These are phyloP conservation scores for Deroplatys truncata DNA, from an alignment of 2,888 invertebrate species.

Conservation along the genomic window DNA sequence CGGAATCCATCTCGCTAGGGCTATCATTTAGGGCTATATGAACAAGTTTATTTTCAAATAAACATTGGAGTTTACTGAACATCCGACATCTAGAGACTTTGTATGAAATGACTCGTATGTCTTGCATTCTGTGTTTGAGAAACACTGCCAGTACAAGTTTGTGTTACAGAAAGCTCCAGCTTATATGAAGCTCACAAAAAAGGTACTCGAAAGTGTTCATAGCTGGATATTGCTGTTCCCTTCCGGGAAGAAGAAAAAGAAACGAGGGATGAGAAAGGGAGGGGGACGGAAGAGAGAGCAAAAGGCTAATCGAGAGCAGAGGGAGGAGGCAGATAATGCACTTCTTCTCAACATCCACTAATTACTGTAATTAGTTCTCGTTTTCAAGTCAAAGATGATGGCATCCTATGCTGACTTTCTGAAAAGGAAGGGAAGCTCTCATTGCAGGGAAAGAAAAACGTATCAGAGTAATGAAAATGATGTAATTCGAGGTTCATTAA, in stretches of 20 bases:
- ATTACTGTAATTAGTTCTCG: slow-evolving; percentile 30
- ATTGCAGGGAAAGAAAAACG: not conserved
- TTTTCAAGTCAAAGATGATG: slow-evolving; percentile 26
- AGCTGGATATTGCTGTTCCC: not conserved
- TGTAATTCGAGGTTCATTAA: slow-evolving; percentile 38
- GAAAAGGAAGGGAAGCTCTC: not conserved
- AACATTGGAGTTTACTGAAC: too few species aligned
- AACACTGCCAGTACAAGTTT: too few species aligned
- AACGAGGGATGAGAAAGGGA: not conserved
- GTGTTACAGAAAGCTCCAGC: too few species aligned
- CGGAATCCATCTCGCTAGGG: too few species aligned
- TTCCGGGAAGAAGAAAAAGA: not conserved
- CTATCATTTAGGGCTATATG: too few species aligned
- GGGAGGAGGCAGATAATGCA: slow-evolving; percentile 24
- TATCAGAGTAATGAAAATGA: slow-evolving; percentile 31
- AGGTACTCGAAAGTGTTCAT: not conserved
- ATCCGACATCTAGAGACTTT: too few species aligned
- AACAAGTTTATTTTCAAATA: too few species aligned
- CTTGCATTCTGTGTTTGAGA: too few species aligned
- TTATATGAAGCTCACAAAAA: not conserved
- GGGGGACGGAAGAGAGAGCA: not conserved
- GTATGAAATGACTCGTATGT: too few species aligned
- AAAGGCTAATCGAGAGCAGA: slow-evolving; percentile 19
- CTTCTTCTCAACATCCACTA: slow-evolving; percentile 18
- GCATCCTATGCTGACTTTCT: not conserved